Conservation (phyloP, 2,888 invertebrate species). For the Xestia sexstrigata region DNA sequence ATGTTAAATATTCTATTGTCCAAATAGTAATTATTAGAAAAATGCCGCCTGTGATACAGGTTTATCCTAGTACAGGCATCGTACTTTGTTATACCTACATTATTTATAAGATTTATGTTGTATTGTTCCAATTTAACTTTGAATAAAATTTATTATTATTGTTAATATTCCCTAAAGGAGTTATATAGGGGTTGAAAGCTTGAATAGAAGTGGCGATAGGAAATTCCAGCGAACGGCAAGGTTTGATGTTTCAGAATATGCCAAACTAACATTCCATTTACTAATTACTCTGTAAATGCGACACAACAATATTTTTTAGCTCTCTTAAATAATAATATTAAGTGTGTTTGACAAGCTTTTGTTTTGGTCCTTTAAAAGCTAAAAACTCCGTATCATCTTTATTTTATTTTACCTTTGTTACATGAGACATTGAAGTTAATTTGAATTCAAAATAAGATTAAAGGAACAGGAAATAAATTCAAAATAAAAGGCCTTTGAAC, state of each 20-base stretch:
- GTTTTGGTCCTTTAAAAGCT: background rate
- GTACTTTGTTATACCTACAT: no score
- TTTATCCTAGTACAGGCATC: no score
- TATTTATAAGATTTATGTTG: no score
- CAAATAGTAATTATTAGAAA: no score
- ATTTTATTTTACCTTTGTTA: background rate
- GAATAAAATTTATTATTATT: no score
- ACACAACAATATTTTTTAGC: background rate
- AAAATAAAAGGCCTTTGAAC: conserved; percentile 19
- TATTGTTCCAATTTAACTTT: no score
- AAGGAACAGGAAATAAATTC: background rate
- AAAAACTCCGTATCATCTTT: background rate
- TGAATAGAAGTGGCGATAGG: background rate
- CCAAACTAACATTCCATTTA: conserved; percentile 18
- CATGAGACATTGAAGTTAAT: background rate
- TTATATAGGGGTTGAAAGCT: background rate
- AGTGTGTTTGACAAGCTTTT: conserved; percentile 16
- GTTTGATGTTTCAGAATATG: background rate
- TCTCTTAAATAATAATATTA: conserved; percentile 1
- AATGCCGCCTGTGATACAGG: no score
- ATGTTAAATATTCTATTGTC: no score
- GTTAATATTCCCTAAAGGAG: no score
- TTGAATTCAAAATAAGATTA: conserved; percentile 1
- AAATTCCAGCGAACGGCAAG: background rate
- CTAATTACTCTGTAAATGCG: background rate